Evolutionary conservation across 2,888 invertebrate species (phyloP), one percentile per base, ranked within the genome.

Genomic region (Cataglyphis altisquamis): DNA sequence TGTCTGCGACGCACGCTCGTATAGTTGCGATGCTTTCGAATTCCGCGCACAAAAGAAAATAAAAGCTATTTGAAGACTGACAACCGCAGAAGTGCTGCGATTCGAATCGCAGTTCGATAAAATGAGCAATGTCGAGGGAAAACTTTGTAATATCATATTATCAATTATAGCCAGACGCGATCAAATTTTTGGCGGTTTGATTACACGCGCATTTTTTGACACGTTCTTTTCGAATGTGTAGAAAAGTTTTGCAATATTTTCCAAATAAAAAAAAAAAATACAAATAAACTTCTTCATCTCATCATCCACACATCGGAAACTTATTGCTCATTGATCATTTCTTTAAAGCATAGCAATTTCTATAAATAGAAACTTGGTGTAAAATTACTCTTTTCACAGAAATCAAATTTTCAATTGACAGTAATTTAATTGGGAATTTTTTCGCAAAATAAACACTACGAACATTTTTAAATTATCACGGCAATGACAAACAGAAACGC

Each of bases 71-170:
- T 15, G 55, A 25, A 70, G 78, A 80, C 60, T 70, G 78, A 80
- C 78, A 60, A 70, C 78, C 48, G 60, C 78, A 70, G 45, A 5
- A 45, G 12, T 8, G 41, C 39, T 32, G 57, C 45, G 68, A 78
- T 68, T 60, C 57, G 70, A 70, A 78, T 78, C 57, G 78, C 39
- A 55, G 25, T 68, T 78, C 32, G 68, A 60, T 70, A 68, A 68
- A 45, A 52, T 18, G 21, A 32, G 45, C 41, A 68, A 57, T 18
- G n/a, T 8, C 45, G 57, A 52, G 15, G 4, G n/a, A 21, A 45
- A 21, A 57, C 41, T 78, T 55, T 12, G 32, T 21, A 52, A 52
- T 21, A n/a, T 64, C 25, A 12, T 18, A n/a, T 64, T 39, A 12
- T 18, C 70, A 32, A 70, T 70, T 67, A 45, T 48, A 29, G 57